Conservation (phyloP, 2,888 invertebrate species). For the Andrena praecox region DNA sequence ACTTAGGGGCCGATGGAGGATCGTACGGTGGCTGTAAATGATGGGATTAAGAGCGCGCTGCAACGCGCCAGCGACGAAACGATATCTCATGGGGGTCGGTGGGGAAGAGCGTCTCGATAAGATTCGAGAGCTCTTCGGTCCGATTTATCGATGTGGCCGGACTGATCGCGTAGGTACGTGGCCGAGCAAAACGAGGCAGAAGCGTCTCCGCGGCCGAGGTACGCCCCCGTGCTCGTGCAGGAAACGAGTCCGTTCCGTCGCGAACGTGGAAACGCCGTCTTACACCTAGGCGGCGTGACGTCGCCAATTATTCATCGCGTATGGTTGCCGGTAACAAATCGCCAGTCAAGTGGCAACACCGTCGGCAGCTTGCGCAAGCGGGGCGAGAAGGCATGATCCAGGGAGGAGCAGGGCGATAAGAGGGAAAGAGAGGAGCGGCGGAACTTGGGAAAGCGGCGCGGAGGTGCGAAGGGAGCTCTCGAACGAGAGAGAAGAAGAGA, state of each 20-base stretch:
- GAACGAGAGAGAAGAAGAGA: constrained; percentile 29
- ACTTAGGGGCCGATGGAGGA: constrained; percentile 26
- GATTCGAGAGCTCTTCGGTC: not conserved
- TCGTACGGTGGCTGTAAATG: not conserved
- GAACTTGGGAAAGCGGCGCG: constrained; percentile 10
- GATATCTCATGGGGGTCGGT: constrained; percentile 16
- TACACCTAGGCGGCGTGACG: constrained; percentile 74
- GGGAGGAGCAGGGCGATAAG: constrained; percentile 12
- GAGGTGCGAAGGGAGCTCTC: not conserved
- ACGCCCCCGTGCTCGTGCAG: constrained; percentile 62
- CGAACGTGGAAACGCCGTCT: constrained; percentile 74
- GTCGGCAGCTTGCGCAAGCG: constrained; percentile 73
- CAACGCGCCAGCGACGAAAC: not conserved
- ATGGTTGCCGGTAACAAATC: constrained; percentile 84
- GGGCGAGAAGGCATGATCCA: constrained; percentile 48
- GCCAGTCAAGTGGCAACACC: constrained; percentile 84
- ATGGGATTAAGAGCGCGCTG: not conserved
- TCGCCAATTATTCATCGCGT: constrained; percentile 83
- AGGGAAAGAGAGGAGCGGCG: constrained; percentile 20
- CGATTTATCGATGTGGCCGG: constrained; percentile 10
- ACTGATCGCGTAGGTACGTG: constrained; percentile 24
- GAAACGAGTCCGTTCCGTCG: constrained; percentile 75
- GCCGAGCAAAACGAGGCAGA: not conserved
- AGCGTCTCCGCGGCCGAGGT: not conserved
- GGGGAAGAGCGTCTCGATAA: constrained; percentile 6